Evolutionary conservation across 2,797 vertebrate genomes (phyloP).

Genomic region (Halcyon badia): DNA sequence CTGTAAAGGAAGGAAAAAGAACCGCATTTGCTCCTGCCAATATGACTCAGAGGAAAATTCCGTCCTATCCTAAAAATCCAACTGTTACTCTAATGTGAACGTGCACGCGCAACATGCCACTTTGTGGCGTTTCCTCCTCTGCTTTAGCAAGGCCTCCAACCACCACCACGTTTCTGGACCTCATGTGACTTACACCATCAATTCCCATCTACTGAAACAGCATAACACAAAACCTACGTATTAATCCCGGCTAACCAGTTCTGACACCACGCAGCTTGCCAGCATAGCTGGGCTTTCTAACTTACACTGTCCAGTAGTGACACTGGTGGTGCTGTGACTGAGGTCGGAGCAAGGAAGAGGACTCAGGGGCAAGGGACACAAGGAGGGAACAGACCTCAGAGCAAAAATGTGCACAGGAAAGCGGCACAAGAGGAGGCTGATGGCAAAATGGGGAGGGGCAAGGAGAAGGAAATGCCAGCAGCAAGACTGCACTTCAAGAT

Average conservation of each 20-base stretch:
- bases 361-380: neutral
- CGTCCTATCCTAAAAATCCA: conserved; percentile 22
- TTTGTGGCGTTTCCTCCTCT: neutral
- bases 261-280: rapidly evolving
- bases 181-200: rapidly evolving
- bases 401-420: neutral
- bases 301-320: too few relatives aligned
- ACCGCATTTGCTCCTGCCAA: neutral
- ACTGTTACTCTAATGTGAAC: neutral
- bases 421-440: rapidly evolving
- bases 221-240: neutral
- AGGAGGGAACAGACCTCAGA: neutral
- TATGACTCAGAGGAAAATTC: conserved; percentile 58
- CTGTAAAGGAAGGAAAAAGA: neutral
- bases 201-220: neutral
- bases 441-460: neutral
- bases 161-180: rapidly evolving
- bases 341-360: neutral
- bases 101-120: neutral
- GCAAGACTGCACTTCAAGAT: neutral
- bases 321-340: neutral
- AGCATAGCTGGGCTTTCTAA: neutral
- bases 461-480: rapidly evolving
- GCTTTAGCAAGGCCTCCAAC: neutral
- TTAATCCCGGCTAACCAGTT: neutral